Conservation (phyloP, 1,140 invertebrate genomes). For the Cydia fagiglandana region DNA sequence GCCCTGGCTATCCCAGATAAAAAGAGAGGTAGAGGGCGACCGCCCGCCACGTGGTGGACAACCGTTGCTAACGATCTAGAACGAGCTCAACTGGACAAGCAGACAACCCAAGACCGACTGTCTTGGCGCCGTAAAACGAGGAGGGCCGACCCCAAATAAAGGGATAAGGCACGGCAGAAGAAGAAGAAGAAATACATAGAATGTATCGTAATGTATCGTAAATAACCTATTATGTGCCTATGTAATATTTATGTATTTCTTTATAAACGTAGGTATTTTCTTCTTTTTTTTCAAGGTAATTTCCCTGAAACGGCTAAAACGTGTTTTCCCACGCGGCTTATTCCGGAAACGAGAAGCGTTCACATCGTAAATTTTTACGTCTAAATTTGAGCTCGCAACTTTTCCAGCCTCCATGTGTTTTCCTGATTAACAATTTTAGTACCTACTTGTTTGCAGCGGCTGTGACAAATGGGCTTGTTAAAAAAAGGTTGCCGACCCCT, state of each 20-base stretch:
- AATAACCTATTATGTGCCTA: too few species aligned
- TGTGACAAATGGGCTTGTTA: background rate
- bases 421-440: slow-evolving; percentile 8
- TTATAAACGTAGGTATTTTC: background rate
- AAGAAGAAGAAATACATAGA: too few species aligned
- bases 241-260: background rate
- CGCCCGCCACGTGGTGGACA: too few species aligned
- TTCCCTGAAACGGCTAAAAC: background rate
- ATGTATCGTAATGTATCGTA: too few species aligned
- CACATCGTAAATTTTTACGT: slow-evolving; percentile 5
- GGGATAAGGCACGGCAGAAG: too few species aligned
- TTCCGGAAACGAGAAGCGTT: background rate
- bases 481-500: slow-evolving; percentile 1
- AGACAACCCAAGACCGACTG: too few species aligned
- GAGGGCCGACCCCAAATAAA: too few species aligned
- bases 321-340: background rate
- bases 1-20: too few species aligned
- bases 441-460: background rate
- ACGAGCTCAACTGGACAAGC: too few species aligned
- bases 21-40: too few species aligned
- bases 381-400: background rate
- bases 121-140: too few species aligned
- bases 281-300: background rate
- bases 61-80: too few species aligned
- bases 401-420: background rate